Evolutionary conservation across 2,888 invertebrate species (phyloP).

Genomic region (Sceliomorpha sp.): DNA sequence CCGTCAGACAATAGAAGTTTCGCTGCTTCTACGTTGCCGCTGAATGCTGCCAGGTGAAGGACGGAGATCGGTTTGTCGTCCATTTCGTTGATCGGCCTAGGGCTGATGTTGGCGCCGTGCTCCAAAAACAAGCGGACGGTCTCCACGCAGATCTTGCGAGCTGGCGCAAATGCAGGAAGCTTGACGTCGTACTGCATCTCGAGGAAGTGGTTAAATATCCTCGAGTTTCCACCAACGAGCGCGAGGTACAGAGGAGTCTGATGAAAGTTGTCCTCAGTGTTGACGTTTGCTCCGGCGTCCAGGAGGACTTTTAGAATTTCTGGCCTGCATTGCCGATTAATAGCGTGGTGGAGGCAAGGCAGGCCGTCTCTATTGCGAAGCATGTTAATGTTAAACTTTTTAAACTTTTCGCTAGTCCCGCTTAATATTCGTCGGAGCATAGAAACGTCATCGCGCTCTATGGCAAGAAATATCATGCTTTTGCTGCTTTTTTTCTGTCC

Average conservation of each 20-base stretch:
- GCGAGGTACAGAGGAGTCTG: conserved; percentile 32
- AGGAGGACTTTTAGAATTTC: conserved; percentile 14
- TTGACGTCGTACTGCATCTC: conserved; percentile 11
- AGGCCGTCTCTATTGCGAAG: too few relatives aligned
- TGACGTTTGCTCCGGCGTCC: conserved; percentile 8
- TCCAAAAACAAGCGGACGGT: conserved; percentile 15
- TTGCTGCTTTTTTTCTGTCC: too few relatives aligned
- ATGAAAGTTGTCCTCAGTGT: conserved; percentile 26
- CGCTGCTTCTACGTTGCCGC: conserved; percentile 7
- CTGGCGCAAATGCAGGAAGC: background rate
- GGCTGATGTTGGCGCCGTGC: conserved; percentile 20
- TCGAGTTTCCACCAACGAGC: conserved; percentile 20
- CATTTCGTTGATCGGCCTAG: conserved; percentile 8
- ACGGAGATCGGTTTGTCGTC: conserved; percentile 22
- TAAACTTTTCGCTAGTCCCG: too few relatives aligned
- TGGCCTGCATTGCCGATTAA: too few relatives aligned
- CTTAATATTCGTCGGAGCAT: too few relatives aligned
- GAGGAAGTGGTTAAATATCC: conserved; percentile 16
- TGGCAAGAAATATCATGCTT: too few relatives aligned
- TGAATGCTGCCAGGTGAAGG: conserved; percentile 26
- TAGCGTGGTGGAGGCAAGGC: too few relatives aligned
- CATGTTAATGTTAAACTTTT: too few relatives aligned
- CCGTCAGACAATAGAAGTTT: conserved; percentile 12
- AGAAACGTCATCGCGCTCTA: too few relatives aligned
- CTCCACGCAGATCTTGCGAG: background rate